A percentile compares a stretch with the other conserved stretches of the same genome.
phyloP scores from a whole-genome alignment of 2,113 vertebrate species.

The Platysteira castanea region DNA sequence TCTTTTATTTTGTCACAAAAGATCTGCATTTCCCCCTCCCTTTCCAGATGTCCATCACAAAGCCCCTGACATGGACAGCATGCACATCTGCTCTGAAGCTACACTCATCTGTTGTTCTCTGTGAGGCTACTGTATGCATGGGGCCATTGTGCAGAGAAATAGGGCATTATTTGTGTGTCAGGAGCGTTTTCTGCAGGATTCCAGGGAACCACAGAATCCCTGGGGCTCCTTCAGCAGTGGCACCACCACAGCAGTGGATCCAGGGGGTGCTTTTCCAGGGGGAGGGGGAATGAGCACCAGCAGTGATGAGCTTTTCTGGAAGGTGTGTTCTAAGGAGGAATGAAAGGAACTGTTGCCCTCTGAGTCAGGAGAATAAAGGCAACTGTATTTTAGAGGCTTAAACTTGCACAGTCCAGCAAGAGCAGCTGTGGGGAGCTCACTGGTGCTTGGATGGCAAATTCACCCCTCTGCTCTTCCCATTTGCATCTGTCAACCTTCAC shows the following conservation, averaged over 20 bases:
- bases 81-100: neutral
- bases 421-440: neutral
- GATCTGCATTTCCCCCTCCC: neutral
- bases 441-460: neutral
- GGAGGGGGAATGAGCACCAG: neutral
- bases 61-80: neutral
- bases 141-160: neutral
- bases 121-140: neutral
- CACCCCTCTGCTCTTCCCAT: neutral
- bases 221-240: neutral
- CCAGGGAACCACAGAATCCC: neutral
- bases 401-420: neutral
- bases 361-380: neutral
- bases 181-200: accelerated
- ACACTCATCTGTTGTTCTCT: slow-evolving; percentile 11
- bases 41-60: neutral
- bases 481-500: neutral
- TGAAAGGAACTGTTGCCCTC: neutral
- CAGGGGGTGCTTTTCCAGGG: neutral
- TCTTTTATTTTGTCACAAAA: neutral
- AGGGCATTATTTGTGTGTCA: neutral
- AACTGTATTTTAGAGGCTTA: neutral
- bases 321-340: neutral
- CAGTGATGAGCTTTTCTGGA: neutral
- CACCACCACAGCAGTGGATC: neutral